Base-by-base conservation (phyloP, 2,797 vertebrate species). In the Clarias pachynema region DNA sequence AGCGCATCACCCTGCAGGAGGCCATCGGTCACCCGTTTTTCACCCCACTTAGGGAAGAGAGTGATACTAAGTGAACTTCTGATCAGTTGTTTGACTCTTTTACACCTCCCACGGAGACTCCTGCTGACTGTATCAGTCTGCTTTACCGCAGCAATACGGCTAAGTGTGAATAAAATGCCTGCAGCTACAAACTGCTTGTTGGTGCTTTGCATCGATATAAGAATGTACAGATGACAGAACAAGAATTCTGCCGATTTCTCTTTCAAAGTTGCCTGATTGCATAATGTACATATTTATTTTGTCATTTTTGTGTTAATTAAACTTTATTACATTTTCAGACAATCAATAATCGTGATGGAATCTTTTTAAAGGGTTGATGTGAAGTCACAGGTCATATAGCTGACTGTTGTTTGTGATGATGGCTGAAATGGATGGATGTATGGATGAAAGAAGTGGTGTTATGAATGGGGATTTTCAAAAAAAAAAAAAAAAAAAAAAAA, bases 11-110 rank as follows among this genome's bases (percentile, higher is more conserved):
- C 62, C 92, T 97, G 83, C 92, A 90, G 70, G 96, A 98, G 93
- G 95, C 96, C 1, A 92, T 98, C 86, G 94, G 91, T 81, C 97
- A 97, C 90, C 96, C 95, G 4, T 98, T 97, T 91, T 98, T 97
- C 91, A 81, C 86, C 77, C 88, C 91, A 0, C 79, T 96, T 81
- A 95, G 92, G 85, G 82, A 75, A 81, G 83, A 84, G 16, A 74
- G 87, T 65, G 87, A 79, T 68, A 49, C 44, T 49, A 65, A 88
- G 31, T 89, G 66, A 89, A 16, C 65, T 18, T n/a, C 22, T 34
- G 4, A 16, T 62, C 6, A 69, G 70, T 57, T 49, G 66, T 56
- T 80, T 85, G 62, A 69, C 80, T 8, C 90, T 87, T 73, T 92
- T 77, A 88, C 73, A 74, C 78, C 83, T 79, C 86, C 88, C 86